These are phyloP conservation scores for Hypotaenidia philippensis DNA, from an alignment of 2,797 vertebrate species.

Conservation along the genomic window DNA sequence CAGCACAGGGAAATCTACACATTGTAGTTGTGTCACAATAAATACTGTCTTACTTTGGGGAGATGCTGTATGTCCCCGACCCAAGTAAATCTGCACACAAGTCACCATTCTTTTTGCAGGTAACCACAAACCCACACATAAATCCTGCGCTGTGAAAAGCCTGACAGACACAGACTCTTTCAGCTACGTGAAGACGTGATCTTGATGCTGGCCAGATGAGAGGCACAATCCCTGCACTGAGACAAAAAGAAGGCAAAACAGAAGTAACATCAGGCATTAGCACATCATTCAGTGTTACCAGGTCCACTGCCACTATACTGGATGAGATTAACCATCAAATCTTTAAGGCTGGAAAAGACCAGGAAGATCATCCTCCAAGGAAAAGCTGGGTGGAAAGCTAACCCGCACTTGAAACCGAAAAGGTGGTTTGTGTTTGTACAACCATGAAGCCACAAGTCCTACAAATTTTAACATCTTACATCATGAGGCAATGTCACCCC, in stretches of 20 bases:
- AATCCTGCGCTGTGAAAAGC: neutral
- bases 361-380: neutral
- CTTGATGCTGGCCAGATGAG: neutral
- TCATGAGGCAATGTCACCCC: neutral
- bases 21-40: rapidly evolving
- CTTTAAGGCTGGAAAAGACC: too few species aligned
- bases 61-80: neutral
- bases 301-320: neutral
- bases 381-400: neutral
- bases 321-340: neutral
- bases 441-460: rapidly evolving
- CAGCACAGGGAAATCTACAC: neutral
- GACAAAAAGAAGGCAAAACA: neutral
- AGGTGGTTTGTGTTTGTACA: neutral
- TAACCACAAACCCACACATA: neutral
- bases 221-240: neutral
- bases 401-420: neutral
- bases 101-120: neutral
- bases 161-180: neutral
- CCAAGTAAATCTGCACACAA: neutral
- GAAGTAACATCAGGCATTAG: neutral
- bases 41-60: neutral
- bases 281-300: rapidly evolving
- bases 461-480: neutral
- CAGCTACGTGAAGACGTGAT: neutral